Base-by-base conservation (phyloP, 2,888 invertebrate species). In the Altica lythri region DNA sequence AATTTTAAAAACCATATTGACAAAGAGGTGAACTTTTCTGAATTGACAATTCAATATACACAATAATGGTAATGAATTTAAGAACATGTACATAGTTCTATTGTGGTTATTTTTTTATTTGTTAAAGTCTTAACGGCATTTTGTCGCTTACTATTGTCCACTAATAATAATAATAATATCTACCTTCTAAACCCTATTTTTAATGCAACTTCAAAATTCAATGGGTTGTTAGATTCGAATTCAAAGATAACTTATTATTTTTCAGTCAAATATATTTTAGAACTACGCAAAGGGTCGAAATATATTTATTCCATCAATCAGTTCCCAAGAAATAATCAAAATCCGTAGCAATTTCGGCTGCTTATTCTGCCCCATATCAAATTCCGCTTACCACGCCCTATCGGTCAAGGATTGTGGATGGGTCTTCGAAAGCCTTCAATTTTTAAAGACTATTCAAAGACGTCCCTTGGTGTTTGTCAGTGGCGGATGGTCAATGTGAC, bases 341-440 rank as follows among this genome's bases (percentile, higher is more conserved):
- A 46, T 30, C 14, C 42, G 40, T 32, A 22, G 35, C 22, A 40
- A 49, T 49, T 49, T 49, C 22, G 40, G 32, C 49, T 30, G 49
- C 49, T 32, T 25, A 40, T 40, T 42, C 49, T 18, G 40, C 49
- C 49, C 49, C 49, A 32, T 40, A 49, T 49, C 49, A 49, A 49
- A 49, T 22, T 42, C 49, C 49, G 40, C 17, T 19, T 25, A 49
- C 40, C 49, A 49, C 49, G 49, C 49, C 49, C 49, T 49, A 32
- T 42, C 49, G 49, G 37, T 42, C 37, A 49, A 49, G 40, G 42
- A 19, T 42, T 32, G 49, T 49, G 40, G 22, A 49, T 49, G n/a
- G n/a, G n/a, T n/a, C n/a, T 49, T 49, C 49, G 49, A 49, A 49
- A 49, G 49, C 40, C 49, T 49, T 49, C 49, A 49, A 49, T 49